Evolutionary conservation across 2,797 vertebrate genomes (phyloP).

Genomic region (Alosa sapidissima): DNA sequence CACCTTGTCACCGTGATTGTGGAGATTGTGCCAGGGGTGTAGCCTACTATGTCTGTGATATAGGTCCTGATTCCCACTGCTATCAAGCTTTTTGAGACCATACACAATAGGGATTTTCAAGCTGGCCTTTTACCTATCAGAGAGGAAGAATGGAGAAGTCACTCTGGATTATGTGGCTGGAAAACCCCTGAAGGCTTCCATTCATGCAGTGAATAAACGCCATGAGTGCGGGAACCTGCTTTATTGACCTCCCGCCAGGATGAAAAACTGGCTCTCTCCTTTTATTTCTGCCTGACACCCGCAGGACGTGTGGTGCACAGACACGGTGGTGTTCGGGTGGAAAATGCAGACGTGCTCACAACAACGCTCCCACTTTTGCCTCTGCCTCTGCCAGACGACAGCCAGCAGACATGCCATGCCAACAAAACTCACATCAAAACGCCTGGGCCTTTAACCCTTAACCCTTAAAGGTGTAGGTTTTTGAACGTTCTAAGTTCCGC

Average conservation of each 20-base stretch:
- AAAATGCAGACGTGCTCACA: neutral
- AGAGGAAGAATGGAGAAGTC: conserved; percentile 53
- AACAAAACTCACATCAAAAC: conserved; percentile 19
- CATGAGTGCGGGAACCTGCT: conserved; percentile 57
- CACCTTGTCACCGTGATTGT: conserved; percentile 36
- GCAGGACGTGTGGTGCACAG: conserved; percentile 43
- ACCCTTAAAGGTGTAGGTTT: too few relatives aligned
- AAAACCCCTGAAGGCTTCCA: conserved; percentile 49
- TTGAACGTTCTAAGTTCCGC: too few relatives aligned
- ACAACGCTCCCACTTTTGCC: neutral
- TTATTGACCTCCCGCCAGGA: conserved; percentile 59
- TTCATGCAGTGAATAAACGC: conserved; percentile 60
- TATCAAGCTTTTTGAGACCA: conserved; percentile 46
- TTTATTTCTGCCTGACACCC: conserved; percentile 52
- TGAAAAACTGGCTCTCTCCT: conserved; percentile 53
- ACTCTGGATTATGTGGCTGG: conserved; percentile 49
- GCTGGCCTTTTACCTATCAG: conserved; percentile 52
- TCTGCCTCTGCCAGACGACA: neutral
- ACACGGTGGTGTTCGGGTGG: conserved; percentile 27
- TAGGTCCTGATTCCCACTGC: conserved; percentile 30
- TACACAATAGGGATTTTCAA: conserved; percentile 54
- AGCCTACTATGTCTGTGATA: conserved; percentile 12
- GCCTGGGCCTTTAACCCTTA: neutral
- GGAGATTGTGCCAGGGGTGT: conserved; percentile 35
- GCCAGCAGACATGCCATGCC: neutral